Evolutionary conservation across 2,113 vertebrate genomes (phyloP).

Genomic region (Ammodytes marinus): DNA sequence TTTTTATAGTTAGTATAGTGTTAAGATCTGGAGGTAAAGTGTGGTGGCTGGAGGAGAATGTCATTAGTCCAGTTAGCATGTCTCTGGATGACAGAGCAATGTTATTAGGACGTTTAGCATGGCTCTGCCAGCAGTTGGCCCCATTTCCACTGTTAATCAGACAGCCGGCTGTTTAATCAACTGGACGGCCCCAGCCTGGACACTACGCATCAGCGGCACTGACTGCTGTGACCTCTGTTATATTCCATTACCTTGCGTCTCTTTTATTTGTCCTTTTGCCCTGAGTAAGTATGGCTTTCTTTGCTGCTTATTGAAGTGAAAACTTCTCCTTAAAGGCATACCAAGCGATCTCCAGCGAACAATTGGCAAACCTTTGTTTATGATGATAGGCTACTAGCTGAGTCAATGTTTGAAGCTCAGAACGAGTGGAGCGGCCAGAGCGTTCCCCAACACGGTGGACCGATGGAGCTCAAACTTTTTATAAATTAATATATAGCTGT

Average conservation of each 20-base stretch:
- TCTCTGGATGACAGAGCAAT: conserved; percentile 19
- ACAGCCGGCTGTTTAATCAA: conserved; percentile 9
- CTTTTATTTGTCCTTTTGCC: background rate
- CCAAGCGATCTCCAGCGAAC: no score
- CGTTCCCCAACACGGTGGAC: no score
- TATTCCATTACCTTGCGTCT: background rate
- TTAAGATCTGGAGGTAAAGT: conserved; percentile 2
- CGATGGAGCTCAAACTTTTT: no score
- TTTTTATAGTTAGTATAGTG: background rate
- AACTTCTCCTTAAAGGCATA: background rate
- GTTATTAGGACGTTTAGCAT: conserved; percentile 37
- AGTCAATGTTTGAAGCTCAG: no score
- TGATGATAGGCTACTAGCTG: no score
- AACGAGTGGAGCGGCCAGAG: no score
- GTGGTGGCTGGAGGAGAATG: conserved; percentile 22
- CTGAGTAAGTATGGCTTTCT: background rate
- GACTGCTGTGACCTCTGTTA: background rate
- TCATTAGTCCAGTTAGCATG: conserved; percentile 30
- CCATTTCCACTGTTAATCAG: conserved; percentile 25
- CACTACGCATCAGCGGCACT: conserved; percentile 8
- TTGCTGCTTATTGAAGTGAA: background rate
- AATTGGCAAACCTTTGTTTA: no score
- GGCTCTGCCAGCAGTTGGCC: conserved; percentile 17
- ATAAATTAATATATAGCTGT: no score
- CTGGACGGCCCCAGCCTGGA: conserved; percentile 9